phyloP scores from a whole-genome alignment of 1,140 invertebrate species.

The Oryctes rhinoceros region DNA sequence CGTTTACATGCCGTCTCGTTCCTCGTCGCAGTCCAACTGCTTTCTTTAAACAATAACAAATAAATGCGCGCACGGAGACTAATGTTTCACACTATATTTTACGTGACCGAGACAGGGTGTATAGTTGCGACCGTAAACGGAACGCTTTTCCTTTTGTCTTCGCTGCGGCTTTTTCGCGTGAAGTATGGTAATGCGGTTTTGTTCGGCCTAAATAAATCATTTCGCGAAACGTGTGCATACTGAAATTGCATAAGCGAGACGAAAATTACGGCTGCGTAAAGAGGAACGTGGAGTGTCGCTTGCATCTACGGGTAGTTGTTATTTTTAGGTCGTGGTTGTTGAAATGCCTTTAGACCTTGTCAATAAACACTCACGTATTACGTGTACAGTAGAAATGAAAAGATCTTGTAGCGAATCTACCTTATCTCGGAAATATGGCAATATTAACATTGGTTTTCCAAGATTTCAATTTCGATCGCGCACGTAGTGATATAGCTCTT shows the following conservation, averaged over 20 bases:
- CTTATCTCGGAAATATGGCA: too few relatives aligned
- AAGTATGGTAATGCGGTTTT: constrained; percentile 38
- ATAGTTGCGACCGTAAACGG: constrained; percentile 31
- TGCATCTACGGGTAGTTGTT: not conserved
- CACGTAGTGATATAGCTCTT: not conserved
- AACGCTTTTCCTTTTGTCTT: constrained; percentile 35
- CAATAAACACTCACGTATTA: not conserved
- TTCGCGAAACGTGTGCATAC: constrained; percentile 1
- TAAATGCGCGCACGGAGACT: constrained; percentile 8
- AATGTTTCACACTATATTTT: constrained; percentile 41
- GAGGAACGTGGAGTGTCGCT: not conserved
- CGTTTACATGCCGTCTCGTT: too few relatives aligned
- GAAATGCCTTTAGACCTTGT: too few relatives aligned
- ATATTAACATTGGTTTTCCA: too few relatives aligned
- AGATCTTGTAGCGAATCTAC: too few relatives aligned
- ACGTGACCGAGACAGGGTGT: constrained; percentile 37
- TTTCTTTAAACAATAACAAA: constrained; percentile 33
- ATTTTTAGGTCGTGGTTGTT: not conserved
- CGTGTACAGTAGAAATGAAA: too few relatives aligned
- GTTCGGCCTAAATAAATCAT: constrained; percentile 32
- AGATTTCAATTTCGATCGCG: not conserved
- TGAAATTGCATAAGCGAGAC: constrained; percentile 8
- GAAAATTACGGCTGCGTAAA: not conserved
- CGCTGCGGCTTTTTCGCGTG: constrained; percentile 22
- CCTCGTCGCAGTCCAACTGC: constrained; percentile 5